These are phyloP conservation scores for Malacoraja senta DNA, from an alignment of 2,797 vertebrate species.

Conservation along the genomic window DNA sequence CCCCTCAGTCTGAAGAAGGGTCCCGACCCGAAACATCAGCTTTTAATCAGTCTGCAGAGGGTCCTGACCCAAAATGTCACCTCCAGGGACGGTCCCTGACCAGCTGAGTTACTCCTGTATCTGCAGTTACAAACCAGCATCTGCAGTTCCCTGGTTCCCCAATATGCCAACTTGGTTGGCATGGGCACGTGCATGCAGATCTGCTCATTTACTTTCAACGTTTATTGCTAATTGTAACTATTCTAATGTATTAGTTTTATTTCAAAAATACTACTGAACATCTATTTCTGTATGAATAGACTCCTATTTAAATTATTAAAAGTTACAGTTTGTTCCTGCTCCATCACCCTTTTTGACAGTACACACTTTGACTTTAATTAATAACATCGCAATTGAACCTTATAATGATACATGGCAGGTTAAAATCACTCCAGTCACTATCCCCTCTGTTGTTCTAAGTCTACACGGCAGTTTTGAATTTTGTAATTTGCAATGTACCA, in stretches of 20 bases:
- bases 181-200: not conserved
- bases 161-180: too few relatives aligned
- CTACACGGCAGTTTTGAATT: not conserved
- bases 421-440: too few relatives aligned
- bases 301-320: not conserved
- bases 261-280: not conserved
- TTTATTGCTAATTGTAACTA: not conserved
- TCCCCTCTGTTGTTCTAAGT: not conserved
- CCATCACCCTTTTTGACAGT: not conserved
- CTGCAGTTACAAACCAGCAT: too few relatives aligned
- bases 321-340: not conserved
- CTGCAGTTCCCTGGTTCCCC: too few relatives aligned
- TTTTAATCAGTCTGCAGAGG: too few relatives aligned
- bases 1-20: too few relatives aligned
- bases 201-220: not conserved
- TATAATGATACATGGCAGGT: not conserved
- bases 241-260: not conserved
- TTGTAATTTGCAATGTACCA: not conserved
- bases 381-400: constrained; percentile 22
- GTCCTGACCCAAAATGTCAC: too few relatives aligned
- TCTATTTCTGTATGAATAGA: not conserved
- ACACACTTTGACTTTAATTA: constrained; percentile 1
- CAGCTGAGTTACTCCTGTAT: too few relatives aligned
- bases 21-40: too few relatives aligned
- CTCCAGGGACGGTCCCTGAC: too few relatives aligned